phyloP scores from a whole-genome alignment of 1,140 invertebrate genomes.

The Cyclargus thomasi region DNA sequence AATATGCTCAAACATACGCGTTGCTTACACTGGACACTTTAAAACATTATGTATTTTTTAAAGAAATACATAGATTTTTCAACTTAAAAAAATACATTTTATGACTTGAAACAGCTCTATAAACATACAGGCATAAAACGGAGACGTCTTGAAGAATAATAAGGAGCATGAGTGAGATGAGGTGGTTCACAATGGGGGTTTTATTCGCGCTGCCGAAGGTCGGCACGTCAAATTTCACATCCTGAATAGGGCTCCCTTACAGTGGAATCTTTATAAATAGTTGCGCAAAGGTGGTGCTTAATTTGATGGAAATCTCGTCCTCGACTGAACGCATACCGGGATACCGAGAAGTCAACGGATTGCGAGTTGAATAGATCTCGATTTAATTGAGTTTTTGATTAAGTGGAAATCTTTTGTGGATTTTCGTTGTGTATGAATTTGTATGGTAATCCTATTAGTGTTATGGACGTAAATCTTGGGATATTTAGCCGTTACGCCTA shows the following conservation, averaged over 20 bases:
- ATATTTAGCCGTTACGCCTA: no score
- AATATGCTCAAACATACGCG: no score
- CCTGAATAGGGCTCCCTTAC: slow-evolving; percentile 54
- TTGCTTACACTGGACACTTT: no score
- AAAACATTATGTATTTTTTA: no score
- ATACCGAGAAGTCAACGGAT: slow-evolving; percentile 58
- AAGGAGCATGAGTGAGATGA: slow-evolving; percentile 57
- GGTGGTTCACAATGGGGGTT: slow-evolving; percentile 21
- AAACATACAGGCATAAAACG: slow-evolving; percentile 34
- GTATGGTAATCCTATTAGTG: slow-evolving; percentile 1
- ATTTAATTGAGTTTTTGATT: slow-evolving; percentile 57
- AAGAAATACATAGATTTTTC: no score
- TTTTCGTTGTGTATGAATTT: slow-evolving; percentile 16
- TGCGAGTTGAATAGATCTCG: slow-evolving; percentile 39
- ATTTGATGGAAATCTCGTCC: slow-evolving; percentile 65
- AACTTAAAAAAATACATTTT: no score
- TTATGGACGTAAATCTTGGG: background rate
- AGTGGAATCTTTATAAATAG: slow-evolving; percentile 71
- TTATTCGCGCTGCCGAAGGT: slow-evolving; percentile 39
- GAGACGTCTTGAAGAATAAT: slow-evolving; percentile 61
- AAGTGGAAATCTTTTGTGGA: slow-evolving; percentile 25
- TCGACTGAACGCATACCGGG: slow-evolving; percentile 50
- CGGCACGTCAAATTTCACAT: slow-evolving; percentile 65
- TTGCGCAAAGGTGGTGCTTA: slow-evolving; percentile 60
- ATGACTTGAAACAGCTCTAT: slow-evolving; percentile 44